Percentiles rank a stretch among this genome's conserved stretches.
These are phyloP conservation scores for Paraescarpia echinospica DNA, from an alignment of 1,140 invertebrate genomes.

Conservation along the genomic window DNA sequence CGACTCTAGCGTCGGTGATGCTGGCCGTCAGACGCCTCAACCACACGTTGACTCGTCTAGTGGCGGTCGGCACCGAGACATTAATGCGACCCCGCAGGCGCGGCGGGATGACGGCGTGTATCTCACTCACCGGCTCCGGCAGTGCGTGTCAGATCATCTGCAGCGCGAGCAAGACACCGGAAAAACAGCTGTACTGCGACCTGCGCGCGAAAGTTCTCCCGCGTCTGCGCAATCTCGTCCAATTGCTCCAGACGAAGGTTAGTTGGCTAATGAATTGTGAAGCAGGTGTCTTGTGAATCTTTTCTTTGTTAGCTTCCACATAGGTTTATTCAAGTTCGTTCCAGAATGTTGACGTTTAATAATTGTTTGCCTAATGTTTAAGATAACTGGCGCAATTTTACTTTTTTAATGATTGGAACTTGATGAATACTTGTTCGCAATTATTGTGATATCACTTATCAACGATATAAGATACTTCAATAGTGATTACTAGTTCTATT, in stretches of 20 bases:
- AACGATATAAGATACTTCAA: too few relatives aligned
- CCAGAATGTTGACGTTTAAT: too few relatives aligned
- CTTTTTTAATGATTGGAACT: too few relatives aligned
- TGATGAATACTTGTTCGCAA: too few relatives aligned
- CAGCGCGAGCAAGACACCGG: background rate
- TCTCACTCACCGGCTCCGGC: background rate
- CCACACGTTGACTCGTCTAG: background rate
- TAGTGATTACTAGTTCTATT: too few relatives aligned
- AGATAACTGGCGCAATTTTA: too few relatives aligned
- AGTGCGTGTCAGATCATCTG: background rate
- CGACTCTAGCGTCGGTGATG: background rate
- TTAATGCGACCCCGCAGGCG: background rate
- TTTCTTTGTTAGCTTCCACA: background rate
- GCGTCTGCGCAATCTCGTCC: background rate
- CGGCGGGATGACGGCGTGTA: background rate
- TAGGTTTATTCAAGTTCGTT: too few relatives aligned
- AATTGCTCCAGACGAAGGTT: background rate
- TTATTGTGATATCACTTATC: too few relatives aligned
- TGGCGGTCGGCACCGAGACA: background rate
- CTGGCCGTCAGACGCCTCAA: background rate
- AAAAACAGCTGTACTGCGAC: background rate
- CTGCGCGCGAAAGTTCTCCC: background rate
- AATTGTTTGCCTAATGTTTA: too few relatives aligned
- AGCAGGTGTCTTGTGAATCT: background rate
- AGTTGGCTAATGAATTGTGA: background rate